Conservation (phyloP, 1,140 invertebrate genomes). For the Centruroides vittatus region DNA sequence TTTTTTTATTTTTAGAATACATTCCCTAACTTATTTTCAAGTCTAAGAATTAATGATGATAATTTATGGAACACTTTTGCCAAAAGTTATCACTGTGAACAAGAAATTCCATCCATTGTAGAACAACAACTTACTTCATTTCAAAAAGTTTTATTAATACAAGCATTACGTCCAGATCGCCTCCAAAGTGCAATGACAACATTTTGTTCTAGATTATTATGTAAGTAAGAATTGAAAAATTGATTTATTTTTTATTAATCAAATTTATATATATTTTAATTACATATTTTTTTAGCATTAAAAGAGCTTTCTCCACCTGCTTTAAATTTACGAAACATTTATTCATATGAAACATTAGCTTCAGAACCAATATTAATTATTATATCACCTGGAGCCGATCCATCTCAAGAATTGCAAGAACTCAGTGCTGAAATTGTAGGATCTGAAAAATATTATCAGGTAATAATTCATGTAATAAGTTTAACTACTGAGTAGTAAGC, state of each 20-base stretch:
- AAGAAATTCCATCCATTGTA: constrained; percentile 37
- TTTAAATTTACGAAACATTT: constrained; percentile 43
- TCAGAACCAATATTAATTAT: constrained; percentile 60
- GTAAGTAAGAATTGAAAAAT: constrained; percentile 27
- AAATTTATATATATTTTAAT: not conserved
- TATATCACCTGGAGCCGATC: constrained; percentile 59
- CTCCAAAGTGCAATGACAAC: constrained; percentile 51
- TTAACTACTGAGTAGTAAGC: no score
- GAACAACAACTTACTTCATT: constrained; percentile 49
- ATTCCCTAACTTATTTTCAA: constrained; percentile 36
- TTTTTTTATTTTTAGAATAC: constrained; percentile 2
- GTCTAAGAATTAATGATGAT: constrained; percentile 44
- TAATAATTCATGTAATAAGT: constrained; percentile 18
- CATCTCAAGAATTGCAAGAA: constrained; percentile 56
- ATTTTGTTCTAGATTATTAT: constrained; percentile 52
- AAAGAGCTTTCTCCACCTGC: constrained; percentile 44
- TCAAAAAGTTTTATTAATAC: constrained; percentile 65
- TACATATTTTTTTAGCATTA: constrained; percentile 32
- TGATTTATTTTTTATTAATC: not conserved
- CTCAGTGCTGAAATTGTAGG: constrained; percentile 42
- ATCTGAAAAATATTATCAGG: constrained; percentile 42
- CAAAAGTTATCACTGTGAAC: constrained; percentile 41
- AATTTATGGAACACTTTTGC: constrained; percentile 51
- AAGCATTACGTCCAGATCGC: constrained; percentile 66
- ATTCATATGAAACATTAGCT: constrained; percentile 29